Conservation (phyloP, 2,888 invertebrate genomes). For the Herminia tarsipennalis region DNA sequence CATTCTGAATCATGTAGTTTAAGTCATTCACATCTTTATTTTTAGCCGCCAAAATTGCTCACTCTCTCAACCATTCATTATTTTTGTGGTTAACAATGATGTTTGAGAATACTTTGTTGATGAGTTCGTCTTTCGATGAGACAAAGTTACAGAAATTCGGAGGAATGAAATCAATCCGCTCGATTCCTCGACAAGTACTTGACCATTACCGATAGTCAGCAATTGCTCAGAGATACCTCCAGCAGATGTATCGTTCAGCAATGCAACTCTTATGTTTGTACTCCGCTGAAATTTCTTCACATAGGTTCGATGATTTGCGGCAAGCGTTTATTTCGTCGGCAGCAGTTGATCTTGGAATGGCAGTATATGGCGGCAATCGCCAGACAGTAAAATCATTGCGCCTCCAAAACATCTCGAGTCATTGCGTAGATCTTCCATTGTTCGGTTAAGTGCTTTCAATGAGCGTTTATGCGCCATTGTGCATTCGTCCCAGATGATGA, state of each 20-base stretch:
- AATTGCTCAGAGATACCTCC: constrained; percentile 53
- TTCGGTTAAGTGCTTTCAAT: neutral
- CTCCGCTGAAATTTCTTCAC: neutral
- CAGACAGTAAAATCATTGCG: constrained; percentile 24
- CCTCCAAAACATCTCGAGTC: constrained; percentile 3
- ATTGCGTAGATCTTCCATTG: neutral
- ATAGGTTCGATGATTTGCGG: no score
- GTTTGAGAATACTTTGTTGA: no score
- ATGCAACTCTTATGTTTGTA: neutral
- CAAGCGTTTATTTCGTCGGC: no score
- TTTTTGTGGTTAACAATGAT: constrained; percentile 38
- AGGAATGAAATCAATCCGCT: constrained; percentile 51
- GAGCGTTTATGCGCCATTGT: no score
- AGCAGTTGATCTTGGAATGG: no score
- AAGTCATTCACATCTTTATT: neutral
- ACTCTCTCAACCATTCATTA: constrained; percentile 39
- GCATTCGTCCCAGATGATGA: no score
- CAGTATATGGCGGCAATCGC: constrained; percentile 29
- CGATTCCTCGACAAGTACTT: constrained; percentile 26
- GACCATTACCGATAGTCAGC: constrained; percentile 53
- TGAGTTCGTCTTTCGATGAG: constrained; percentile 32
- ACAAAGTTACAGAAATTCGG: no score
- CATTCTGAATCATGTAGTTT: constrained; percentile 28
- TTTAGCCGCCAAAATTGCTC: neutral
- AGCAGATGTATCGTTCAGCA: constrained; percentile 26